Percentiles rank a stretch among this genome's conserved stretches.
Conservation (phyloP, 2,888 invertebrate genomes). For the Tenthredo mesomela region DNA sequence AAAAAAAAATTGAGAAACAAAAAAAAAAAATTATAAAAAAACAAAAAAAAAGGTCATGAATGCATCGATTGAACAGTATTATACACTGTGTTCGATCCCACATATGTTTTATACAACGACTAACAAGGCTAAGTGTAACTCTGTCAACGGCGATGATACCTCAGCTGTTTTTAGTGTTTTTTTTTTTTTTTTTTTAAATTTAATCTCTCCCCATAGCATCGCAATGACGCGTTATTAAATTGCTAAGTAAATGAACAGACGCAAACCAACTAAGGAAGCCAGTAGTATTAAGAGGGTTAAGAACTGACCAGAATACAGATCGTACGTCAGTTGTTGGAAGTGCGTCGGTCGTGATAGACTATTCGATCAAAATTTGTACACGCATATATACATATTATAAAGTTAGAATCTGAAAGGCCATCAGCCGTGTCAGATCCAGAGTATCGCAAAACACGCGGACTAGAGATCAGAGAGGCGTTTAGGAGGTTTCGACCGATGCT, state of each 20-base stretch:
- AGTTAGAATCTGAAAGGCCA: background rate
- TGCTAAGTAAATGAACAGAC: constrained; percentile 38
- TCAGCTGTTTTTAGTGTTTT: background rate
- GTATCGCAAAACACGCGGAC: background rate
- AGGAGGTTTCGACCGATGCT: constrained; percentile 19
- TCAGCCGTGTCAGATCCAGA: constrained; percentile 22
- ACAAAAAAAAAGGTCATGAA: background rate
- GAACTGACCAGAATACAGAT: constrained; percentile 36
- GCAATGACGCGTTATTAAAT: constrained; percentile 15
- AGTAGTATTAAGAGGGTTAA: constrained; percentile 26
- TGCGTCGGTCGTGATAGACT: constrained; percentile 48
- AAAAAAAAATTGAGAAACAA: background rate
- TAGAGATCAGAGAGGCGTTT: constrained; percentile 17
- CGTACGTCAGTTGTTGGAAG: constrained; percentile 47
- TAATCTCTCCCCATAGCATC: background rate
- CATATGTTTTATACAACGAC: constrained; percentile 1
- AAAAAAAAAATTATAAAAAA: background rate
- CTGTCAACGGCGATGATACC: constrained; percentile 39
- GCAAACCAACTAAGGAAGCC: constrained; percentile 34
- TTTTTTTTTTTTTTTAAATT: background rate
- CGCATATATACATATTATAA: no score
- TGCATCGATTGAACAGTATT: constrained; percentile 33
- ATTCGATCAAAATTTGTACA: constrained; percentile 32
- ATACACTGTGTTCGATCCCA: background rate
- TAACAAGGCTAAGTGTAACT: background rate